Evolutionary conservation across 1,140 invertebrate species (phyloP).

Genomic region (Pseudomyrmex concolor): DNA sequence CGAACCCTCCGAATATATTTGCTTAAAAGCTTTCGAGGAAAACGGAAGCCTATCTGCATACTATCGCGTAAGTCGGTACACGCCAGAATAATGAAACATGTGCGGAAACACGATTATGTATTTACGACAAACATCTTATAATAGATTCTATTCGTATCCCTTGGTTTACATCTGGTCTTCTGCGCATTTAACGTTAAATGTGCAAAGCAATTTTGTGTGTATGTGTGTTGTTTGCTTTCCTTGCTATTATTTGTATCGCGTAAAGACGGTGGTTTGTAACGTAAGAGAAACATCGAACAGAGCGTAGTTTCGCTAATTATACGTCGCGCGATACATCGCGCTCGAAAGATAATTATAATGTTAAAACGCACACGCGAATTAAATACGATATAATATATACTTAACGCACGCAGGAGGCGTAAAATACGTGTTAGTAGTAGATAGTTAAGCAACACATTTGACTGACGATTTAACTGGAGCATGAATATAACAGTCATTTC

Average conservation of each 20-base stretch:
- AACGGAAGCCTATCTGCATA: constrained; percentile 10
- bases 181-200: not conserved
- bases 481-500: constrained; percentile 14
- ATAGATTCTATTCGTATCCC: too few species aligned
- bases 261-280: not conserved
- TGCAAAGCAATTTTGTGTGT: too few species aligned
- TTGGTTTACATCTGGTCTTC: not conserved
- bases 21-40: constrained; percentile 48
- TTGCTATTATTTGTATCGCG: not conserved
- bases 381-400: too few species aligned
- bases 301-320: not conserved
- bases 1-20: constrained; percentile 49
- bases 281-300: not conserved
- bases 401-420: not conserved
- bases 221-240: too few species aligned
- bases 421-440: constrained; percentile 19
- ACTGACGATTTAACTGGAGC: not conserved
- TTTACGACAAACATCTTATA: constrained; percentile 13
- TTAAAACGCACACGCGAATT: too few species aligned
- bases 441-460: not conserved
- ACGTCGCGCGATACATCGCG: not conserved
- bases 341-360: constrained; percentile 5
- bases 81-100: constrained; percentile 30
- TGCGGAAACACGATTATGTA: not conserved
- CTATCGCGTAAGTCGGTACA: not conserved